Conservation (phyloP, 1,140 invertebrate species). For the Venustaconcha ellipsiformis region DNA sequence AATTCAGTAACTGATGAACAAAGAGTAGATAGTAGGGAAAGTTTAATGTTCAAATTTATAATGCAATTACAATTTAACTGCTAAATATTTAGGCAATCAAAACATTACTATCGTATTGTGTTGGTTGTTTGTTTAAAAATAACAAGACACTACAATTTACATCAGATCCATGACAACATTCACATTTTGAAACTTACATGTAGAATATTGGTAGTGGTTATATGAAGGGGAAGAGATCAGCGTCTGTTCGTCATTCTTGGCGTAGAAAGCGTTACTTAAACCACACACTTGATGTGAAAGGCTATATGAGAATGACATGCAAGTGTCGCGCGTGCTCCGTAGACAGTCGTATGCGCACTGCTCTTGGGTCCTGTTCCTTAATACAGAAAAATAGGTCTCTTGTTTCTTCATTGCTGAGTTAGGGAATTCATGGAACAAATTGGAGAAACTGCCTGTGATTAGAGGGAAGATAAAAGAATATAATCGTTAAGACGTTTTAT, state of each 20-base stretch:
- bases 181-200: conserved; percentile 18
- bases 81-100: too few relatives aligned
- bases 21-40: too few relatives aligned
- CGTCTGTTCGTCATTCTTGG: conserved; percentile 13
- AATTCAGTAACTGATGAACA: too few relatives aligned
- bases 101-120: too few relatives aligned
- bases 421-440: conserved; percentile 28
- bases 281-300: conserved; percentile 26
- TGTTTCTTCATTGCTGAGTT: conserved; percentile 24
- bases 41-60: too few relatives aligned
- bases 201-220: conserved; percentile 41
- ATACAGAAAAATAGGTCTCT: conserved; percentile 28
- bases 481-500: background rate
- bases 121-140: background rate
- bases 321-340: conserved; percentile 24
- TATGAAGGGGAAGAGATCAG: conserved; percentile 20
- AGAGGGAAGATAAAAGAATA: conserved; percentile 1
- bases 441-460: conserved; percentile 18
- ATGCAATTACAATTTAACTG: too few relatives aligned
- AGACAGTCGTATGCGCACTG: conserved; percentile 35
- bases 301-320: conserved; percentile 43
- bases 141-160: background rate
- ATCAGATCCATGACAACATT: background rate
- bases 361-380: conserved; percentile 32
- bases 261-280: conserved; percentile 35